Evolutionary conservation across 2,113 vertebrate species (phyloP).

Genomic region (Pteronura brasiliensis): DNA sequence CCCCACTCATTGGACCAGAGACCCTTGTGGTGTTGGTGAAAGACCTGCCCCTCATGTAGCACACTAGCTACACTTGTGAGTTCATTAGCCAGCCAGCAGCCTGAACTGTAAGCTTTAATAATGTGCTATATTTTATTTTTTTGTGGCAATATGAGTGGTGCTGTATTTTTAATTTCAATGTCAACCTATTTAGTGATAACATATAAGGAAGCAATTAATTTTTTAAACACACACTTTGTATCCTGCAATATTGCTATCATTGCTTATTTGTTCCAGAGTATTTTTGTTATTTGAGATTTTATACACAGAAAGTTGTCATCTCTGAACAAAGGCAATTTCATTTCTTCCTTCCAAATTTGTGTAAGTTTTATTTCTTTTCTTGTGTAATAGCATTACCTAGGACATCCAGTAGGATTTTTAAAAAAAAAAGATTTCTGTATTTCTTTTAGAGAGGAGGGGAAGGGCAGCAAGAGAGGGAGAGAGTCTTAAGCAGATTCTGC

Average conservation of each 20-base stretch:
- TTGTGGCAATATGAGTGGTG: neutral
- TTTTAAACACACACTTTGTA: neutral
- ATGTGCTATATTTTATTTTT: neutral
- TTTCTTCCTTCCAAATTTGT: neutral
- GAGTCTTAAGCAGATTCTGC: neutral
- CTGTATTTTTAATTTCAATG: neutral
- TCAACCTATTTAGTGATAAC: neutral
- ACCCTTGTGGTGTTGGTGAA: neutral
- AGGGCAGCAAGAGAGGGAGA: neutral
- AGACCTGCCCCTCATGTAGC: neutral
- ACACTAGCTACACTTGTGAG: neutral
- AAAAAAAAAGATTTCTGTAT: neutral
- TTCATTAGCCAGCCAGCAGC: neutral
- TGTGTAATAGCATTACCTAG: neutral
- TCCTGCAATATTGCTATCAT: neutral
- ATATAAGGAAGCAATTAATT: neutral
- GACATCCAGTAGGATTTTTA: neutral
- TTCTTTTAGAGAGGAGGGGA: neutral
- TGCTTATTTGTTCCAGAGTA: neutral
- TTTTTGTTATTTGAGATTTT: neutral
- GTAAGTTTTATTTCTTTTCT: neutral
- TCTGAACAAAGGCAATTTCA: neutral
- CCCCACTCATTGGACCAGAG: neutral
- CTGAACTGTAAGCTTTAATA: neutral
- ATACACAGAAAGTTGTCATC: neutral